Conservation (phyloP, 1,140 invertebrate genomes). For the Popillia japonica region DNA sequence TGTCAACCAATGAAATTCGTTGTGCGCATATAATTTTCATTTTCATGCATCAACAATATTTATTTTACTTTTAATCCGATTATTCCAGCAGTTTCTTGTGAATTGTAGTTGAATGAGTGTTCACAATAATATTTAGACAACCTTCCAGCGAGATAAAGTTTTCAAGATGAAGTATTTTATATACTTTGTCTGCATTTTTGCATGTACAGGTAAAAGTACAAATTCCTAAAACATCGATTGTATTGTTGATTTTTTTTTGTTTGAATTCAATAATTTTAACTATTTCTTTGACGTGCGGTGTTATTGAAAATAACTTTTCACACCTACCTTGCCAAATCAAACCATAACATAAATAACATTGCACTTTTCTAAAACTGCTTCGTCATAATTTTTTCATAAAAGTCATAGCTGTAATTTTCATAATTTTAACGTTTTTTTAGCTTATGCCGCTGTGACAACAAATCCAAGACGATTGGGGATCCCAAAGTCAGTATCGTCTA, state of each 20-base stretch:
- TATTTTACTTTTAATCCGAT: slow-evolving; percentile 9
- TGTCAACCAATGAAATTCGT: neutral
- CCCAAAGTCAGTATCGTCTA: neutral
- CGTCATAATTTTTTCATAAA: neutral
- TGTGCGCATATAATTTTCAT: neutral
- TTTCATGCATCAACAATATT: neutral
- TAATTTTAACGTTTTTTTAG: neutral
- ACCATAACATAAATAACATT: neutral
- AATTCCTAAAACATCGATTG: neutral
- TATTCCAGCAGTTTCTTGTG: neutral
- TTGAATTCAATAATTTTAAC: neutral
- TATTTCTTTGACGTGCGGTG: neutral
- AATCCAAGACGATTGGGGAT: neutral
- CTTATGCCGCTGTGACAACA: neutral
- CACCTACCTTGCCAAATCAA: neutral
- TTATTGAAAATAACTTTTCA: neutral
- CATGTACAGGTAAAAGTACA: neutral
- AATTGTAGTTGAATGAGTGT: neutral
- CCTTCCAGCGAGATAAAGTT: neutral
- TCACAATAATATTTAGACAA: neutral
- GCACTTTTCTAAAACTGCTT: neutral
- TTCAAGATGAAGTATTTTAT: slow-evolving; percentile 18
- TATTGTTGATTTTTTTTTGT: slow-evolving; percentile 7
- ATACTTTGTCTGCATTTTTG: slow-evolving; percentile 4
- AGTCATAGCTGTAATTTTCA: neutral